Conservation (phyloP, 92 coral and sea anemone species). For the Desmophyllum pertusum region DNA sequence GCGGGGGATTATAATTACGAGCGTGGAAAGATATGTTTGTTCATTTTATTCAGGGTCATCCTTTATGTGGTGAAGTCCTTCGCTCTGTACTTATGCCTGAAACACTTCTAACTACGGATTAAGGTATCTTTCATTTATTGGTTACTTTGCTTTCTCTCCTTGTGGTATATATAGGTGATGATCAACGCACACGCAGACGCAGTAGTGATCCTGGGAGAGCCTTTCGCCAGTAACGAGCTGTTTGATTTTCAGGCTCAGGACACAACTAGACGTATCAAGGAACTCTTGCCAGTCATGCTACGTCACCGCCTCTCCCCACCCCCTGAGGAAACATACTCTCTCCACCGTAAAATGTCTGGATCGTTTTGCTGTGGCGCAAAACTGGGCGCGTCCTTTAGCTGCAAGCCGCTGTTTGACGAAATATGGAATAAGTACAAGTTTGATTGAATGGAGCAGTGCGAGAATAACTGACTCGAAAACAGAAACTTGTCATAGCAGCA, state of each 20-base stretch:
- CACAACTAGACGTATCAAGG: constrained; percentile 88
- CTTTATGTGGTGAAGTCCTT: too few relatives aligned
- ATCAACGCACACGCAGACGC: constrained; percentile 95
- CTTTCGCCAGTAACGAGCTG: constrained; percentile 71
- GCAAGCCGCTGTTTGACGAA: constrained; percentile 87
- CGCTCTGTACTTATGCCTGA: too few relatives aligned
- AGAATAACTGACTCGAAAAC: neutral
- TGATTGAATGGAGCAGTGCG: constrained; percentile 6
- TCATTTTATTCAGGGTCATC: too few relatives aligned
- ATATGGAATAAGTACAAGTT: constrained; percentile 77
- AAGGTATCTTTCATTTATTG: neutral
- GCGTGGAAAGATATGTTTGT: too few relatives aligned
- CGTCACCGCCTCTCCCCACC: constrained; percentile 99
- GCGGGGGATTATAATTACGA: too few relatives aligned
- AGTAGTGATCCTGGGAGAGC: constrained; percentile 97
- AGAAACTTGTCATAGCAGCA: neutral
- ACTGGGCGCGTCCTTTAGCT: constrained; percentile 84
- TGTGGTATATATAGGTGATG: constrained; percentile 76
- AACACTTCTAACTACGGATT: too few relatives aligned
- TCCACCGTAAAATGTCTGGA: constrained; percentile 98
- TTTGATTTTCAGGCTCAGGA: constrained; percentile 89
- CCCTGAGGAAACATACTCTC: constrained; percentile 97
- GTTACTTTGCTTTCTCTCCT: neutral
- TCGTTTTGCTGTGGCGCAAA: constrained; percentile 89
- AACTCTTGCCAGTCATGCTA: constrained; percentile 94